Base-by-base conservation (phyloP, 1,140 invertebrate species). In the Nephila pilipes region DNA sequence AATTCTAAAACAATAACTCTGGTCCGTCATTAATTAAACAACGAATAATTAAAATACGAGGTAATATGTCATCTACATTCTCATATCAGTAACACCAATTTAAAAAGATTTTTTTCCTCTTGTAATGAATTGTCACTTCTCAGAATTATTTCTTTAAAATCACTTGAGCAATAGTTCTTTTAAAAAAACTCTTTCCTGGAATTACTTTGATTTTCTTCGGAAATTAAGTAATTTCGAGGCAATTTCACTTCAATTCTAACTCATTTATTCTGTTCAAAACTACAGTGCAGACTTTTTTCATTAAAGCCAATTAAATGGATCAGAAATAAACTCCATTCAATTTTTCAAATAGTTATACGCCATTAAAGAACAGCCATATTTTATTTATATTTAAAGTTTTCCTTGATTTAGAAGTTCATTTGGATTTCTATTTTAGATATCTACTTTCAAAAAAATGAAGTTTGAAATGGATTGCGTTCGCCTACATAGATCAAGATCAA, bases 401-500 rank as follows among this genome's bases (percentile, higher is more conserved):
- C 69, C 69, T 75, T 75, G 69, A 36, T 75, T 75, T 16, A 14
- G 29, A 18, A 32, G 32, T 65, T 75, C 25, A 75, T 36, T 75
- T 32, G 69, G 18, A 36, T 29, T 20, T 75, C 32, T 75, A 75
- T 75, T 75, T 36, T 36, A 75, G 69, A 75, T 75, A 36, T 32
- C 16, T 32, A 36, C 18, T 75, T 75, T 18, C 20, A 65, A 75
- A 75, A 75, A 75, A 3, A 29, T 29, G 29, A 75, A 32, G 69
- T 32, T 75, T 75, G 29, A 75, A 75, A 75, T 75, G 69, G 69
- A 75, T 75, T 29, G 69, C 69, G 29, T 75, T 75, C 69, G 69
- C 69, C 69, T 75, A 75, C 69, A 75, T 75, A 75, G 69, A 75
- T 75, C 69, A 75, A 75, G 80, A 83, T 83, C 80, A 83, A 83